Evolutionary conservation across 2,888 invertebrate genomes (phyloP).

Genomic region (Sinopyrophorus schimmeli): DNA sequence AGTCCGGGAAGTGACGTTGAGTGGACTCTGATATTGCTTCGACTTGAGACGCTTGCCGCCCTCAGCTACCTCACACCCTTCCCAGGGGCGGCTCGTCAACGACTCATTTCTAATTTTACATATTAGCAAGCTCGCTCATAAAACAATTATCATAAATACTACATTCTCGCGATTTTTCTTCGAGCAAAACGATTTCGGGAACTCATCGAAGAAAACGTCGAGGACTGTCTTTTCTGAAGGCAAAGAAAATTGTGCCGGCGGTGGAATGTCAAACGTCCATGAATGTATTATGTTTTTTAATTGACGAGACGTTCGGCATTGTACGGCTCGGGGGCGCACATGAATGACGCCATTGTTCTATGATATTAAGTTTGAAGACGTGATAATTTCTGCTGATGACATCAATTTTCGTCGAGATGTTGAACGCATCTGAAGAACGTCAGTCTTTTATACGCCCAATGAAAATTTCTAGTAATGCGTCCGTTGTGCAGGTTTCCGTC

Average conservation of each 20-base stretch:
- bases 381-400: slow-evolving; percentile 38
- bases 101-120: slow-evolving; percentile 3
- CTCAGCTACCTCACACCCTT: slow-evolving; percentile 24
- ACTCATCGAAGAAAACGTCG: too few relatives aligned
- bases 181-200: too few relatives aligned
- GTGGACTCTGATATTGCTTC: slow-evolving; percentile 45
- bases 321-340: slow-evolving; percentile 4
- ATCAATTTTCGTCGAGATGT: slow-evolving; percentile 25
- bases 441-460: slow-evolving; percentile 7
- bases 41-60: slow-evolving; percentile 34
- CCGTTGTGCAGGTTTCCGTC: slow-evolving; percentile 12
- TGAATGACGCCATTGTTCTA: slow-evolving; percentile 33
- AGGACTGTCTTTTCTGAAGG: too few relatives aligned
- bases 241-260: too few relatives aligned
- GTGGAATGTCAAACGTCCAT: too few relatives aligned
- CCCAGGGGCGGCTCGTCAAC: slow-evolving; percentile 15
- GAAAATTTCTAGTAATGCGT: slow-evolving; percentile 41
- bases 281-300: too few relatives aligned
- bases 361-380: slow-evolving; percentile 34
- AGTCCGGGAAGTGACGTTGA: slow-evolving; percentile 47
- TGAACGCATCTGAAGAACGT: slow-evolving; percentile 10
- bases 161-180: too few relatives aligned
- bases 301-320: slow-evolving; percentile 15
- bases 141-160: too few relatives aligned
- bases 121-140: too few relatives aligned